Base-by-base conservation (phyloP, 2,888 invertebrate species). In the Calliphora vomitoria region DNA sequence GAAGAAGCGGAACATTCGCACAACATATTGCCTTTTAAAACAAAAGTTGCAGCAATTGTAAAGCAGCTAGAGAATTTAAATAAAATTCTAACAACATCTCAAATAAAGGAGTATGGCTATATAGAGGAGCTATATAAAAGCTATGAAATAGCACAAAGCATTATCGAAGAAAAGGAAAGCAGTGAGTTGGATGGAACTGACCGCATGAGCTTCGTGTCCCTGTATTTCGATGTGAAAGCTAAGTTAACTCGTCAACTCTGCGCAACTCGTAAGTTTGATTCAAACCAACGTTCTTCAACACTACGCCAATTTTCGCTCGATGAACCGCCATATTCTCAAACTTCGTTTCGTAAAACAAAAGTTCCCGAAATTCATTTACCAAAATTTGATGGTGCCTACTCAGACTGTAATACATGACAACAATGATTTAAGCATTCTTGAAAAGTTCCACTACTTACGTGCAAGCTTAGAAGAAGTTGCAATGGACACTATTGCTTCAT, bases 331-430 rank as follows among this genome's bases (percentile, higher is more conserved):
- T n/a, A n/a, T n/a, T 66, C 64, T 41, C 18, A 10, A 41, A 55
- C 13, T 58, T 4, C 15, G 4, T 13, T 6, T 13, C 55, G 25
- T 0, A 66, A 44, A 55, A 44, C 55, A 11, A 82, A 79, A 8
- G 47, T 83, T 8, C 87, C 86, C 20, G 76, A 89, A 72, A 44
- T 86, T 10, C n/a, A 82, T 15, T 50, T 88, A 18, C 87, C 87
- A 38, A 58, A 69, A 71, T 87, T 89, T 74, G 18, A 31, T 74
- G 88, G 86, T 53, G 25, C 58, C 15, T 88, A 88, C 18, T 76
- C 80, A 8, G 83, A 85, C 0, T 88, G 82, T 87, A 6, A 78
- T 88, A 55, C 41, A 87, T 60, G 83, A 85, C 18, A 66, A 85
- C 38, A 13, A 13, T 15, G 84, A 82, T 5, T 62, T 89, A 55